Base-by-base conservation (phyloP, 2,888 invertebrate species). In the Drosophila bunnanda region DNA sequence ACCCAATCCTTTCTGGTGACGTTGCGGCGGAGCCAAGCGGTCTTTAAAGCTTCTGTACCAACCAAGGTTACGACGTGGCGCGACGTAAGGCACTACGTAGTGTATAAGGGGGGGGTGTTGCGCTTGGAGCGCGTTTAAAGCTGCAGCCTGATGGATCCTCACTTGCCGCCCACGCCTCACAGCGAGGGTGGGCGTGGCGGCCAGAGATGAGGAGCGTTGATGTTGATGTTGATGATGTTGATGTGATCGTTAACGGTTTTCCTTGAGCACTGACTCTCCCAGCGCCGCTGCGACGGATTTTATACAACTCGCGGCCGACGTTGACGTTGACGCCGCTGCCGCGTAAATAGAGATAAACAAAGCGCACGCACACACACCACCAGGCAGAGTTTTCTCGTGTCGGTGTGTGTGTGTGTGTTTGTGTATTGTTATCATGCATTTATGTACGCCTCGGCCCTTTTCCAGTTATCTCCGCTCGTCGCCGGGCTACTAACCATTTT, bases 201-300 rank as follows among this genome's bases (percentile, higher is more conserved):
- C 20, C 20, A n/a, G 72, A 52, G 72, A 52, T 52, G 72, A 62
- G 50, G 67, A 39, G 50, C 20, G 77, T 74, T 12, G 41, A 41
- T 41, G n/a, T n/a, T n/a, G 77, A 83, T 32, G 77, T 74, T 17
- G 41, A 41, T 41, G 25, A 25, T 25, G 77, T 81, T 32, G 77
- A 83, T 83, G 81, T 65, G 74, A 71, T 44, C 73, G 44, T 65
- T 67, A 53, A 65, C 74, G 76, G 60, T 72, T 67, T 77, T 60
- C 67, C 46, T 66, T 73, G 66, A 73, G 67, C 77, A 84, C 83
- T 87, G 80, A 87, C 75, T 75, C 53, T 28, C 7, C 46, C 20
- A 57, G n/a, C 53, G 46, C 32, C 57, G 64, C 57, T 44, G 46
- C 50, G 68, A 30, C 66, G 60, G 68, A 60, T 82, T 82, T 84